phyloP scores from a whole-genome alignment of 2,888 invertebrate species.

The Asteroscopus sphinx region DNA sequence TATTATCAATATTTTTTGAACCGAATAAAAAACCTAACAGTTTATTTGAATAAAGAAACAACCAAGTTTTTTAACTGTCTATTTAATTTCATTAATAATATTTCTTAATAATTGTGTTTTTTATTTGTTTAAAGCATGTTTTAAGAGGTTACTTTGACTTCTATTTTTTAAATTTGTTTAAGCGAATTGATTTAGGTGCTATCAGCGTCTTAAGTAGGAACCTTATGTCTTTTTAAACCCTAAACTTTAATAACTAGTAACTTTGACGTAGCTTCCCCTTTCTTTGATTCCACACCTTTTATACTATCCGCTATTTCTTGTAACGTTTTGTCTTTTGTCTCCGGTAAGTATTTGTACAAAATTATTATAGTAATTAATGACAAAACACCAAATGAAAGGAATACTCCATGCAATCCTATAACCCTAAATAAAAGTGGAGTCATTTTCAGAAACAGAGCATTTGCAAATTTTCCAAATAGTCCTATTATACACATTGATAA shows the following conservation, averaged over 20 bases:
- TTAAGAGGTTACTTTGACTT: too few relatives aligned
- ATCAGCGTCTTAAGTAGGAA: too few relatives aligned
- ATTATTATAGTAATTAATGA: conserved; percentile 43
- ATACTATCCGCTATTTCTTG: conserved; percentile 64
- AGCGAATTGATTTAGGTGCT: too few relatives aligned
- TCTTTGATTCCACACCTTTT: conserved; percentile 11
- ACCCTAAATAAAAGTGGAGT: conserved; percentile 58
- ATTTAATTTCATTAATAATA: too few relatives aligned
- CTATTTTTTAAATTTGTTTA: too few relatives aligned
- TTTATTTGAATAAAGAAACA: too few relatives aligned
- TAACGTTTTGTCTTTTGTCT: conserved; percentile 71
- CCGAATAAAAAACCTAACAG: too few relatives aligned
- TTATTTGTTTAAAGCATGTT: too few relatives aligned
- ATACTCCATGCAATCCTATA: conserved; percentile 60
- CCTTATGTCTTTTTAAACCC: too few relatives aligned
- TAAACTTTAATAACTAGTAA: conserved; percentile 10
- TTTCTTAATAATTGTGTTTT: too few relatives aligned
- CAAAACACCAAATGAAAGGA: conserved; percentile 57
- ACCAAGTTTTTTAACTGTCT: too few relatives aligned
- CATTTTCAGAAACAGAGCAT: conserved; percentile 51
- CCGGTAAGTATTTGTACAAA: conserved; percentile 66
- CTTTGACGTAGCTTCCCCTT: neutral
- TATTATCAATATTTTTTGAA: too few relatives aligned
- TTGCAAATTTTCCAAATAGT: conserved; percentile 22
- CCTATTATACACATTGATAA: conserved; percentile 49